Conservation (phyloP, 2,888 invertebrate genomes). For the Baronia brevicornis region DNA sequence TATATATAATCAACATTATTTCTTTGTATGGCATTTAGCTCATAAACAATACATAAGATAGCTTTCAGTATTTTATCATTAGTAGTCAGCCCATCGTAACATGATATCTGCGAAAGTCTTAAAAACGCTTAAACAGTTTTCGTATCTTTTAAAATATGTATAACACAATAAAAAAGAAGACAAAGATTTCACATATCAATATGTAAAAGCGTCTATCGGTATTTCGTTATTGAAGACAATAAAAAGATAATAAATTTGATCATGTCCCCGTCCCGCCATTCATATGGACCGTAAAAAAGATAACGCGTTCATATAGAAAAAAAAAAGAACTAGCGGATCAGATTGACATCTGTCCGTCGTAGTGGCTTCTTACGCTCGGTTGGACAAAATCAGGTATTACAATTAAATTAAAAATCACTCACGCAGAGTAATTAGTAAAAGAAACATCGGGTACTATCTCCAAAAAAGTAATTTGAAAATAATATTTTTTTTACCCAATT, state of each 20-base stretch:
- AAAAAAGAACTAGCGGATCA: constrained; percentile 39
- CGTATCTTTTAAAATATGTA: too few species aligned
- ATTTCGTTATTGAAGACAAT: constrained; percentile 54
- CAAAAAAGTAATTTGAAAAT: constrained; percentile 27
- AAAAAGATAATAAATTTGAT: constrained; percentile 44
- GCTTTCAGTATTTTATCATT: too few species aligned
- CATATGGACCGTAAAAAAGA: constrained; percentile 31
- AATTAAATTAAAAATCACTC: constrained; percentile 75
- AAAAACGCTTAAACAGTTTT: too few species aligned
- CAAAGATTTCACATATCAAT: background rate
- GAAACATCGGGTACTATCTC: constrained; percentile 44
- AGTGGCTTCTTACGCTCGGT: constrained; percentile 50
- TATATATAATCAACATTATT: too few species aligned
- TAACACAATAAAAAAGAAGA: background rate
- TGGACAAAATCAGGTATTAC: constrained; percentile 71
- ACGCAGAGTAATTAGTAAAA: constrained; percentile 46
- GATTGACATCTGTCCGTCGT: constrained; percentile 67
- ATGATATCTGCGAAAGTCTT: too few species aligned
- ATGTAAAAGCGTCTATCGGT: constrained; percentile 11
- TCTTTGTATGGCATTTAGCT: too few species aligned
- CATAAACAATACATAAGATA: too few species aligned
- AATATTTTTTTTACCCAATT: constrained; percentile 1
- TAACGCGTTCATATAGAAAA: constrained; percentile 21
- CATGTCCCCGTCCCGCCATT: constrained; percentile 30
- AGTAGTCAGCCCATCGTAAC: too few species aligned